Conservation (phyloP, 2,113 vertebrate species). For the Calidris pygmaea region DNA sequence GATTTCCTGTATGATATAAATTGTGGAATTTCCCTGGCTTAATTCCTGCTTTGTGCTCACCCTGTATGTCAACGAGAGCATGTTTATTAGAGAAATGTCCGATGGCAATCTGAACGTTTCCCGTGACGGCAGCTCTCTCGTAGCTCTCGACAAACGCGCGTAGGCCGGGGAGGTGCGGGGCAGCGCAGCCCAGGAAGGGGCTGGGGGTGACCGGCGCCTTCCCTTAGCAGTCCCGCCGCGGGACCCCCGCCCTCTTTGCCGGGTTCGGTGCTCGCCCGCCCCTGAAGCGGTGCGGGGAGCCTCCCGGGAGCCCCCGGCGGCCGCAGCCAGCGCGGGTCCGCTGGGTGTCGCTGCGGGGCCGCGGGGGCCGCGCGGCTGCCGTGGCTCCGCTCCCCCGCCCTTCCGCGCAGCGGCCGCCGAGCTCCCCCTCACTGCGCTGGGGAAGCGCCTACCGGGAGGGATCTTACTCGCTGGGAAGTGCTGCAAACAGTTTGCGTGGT, state of each 20-base stretch:
- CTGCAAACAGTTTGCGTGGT: accelerated
- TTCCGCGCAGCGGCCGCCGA: accelerated
- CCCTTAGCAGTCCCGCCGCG: neutral
- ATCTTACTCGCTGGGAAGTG: accelerated
- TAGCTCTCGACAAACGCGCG: accelerated
- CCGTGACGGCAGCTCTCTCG: neutral
- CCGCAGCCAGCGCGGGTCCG: neutral
- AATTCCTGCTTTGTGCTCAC: neutral
- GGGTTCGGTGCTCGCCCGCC: neutral
- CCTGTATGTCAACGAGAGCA: accelerated
- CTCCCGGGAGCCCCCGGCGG: neutral
- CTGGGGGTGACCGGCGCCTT: neutral
- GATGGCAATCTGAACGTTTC: accelerated
- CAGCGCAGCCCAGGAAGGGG: neutral
- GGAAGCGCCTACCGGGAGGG: accelerated
- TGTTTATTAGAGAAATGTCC: accelerated
- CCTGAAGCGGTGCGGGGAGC: neutral
- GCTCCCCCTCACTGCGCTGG: accelerated
- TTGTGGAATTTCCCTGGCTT: neutral
- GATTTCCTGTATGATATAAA: neutral
- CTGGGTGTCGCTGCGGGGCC: neutral
- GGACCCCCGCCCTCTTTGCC: neutral
- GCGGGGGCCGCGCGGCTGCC: neutral
- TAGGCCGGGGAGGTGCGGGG: accelerated
- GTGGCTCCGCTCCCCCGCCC: neutral